These are phyloP conservation scores for Calliopsis andreniformis DNA, from an alignment of 1,140 invertebrate species.

Conservation along the genomic window DNA sequence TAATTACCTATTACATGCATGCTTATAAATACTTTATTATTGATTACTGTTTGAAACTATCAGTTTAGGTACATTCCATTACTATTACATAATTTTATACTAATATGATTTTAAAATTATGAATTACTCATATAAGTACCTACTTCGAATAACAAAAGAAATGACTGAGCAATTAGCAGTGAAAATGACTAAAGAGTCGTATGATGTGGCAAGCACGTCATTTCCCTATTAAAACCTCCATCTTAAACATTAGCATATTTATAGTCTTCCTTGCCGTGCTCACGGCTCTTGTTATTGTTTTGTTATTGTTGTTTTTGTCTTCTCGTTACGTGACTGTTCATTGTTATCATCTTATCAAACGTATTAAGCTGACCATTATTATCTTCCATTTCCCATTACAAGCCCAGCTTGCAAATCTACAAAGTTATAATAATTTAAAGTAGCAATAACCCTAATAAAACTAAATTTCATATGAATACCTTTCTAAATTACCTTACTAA, in stretches of 20 bases:
- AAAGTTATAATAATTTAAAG: background rate
- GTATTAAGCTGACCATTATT: background rate
- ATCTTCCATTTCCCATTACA: background rate
- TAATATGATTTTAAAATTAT: background rate
- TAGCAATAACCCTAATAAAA: too few species aligned
- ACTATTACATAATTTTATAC: background rate
- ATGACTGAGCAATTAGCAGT: background rate
- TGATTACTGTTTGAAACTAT: background rate
- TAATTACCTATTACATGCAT: too few species aligned
- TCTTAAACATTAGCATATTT: background rate
- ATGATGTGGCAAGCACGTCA: background rate
- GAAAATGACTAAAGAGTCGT: background rate
- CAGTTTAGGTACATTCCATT: too few species aligned
- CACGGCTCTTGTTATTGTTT: too few species aligned
- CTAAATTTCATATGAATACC: too few species aligned
- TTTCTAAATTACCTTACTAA: too few species aligned
- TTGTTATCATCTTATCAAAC: conserved; percentile 1
- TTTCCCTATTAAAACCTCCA: background rate
- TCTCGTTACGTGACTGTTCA: background rate
- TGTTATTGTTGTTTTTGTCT: conserved; percentile 10
- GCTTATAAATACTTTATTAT: background rate
- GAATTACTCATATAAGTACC: background rate
- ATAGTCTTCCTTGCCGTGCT: background rate
- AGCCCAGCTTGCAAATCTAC: background rate
- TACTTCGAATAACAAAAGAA: background rate